These are phyloP conservation scores for Phyllostomus hastatus DNA, from an alignment of 2,113 vertebrate species.

Conservation along the genomic window DNA sequence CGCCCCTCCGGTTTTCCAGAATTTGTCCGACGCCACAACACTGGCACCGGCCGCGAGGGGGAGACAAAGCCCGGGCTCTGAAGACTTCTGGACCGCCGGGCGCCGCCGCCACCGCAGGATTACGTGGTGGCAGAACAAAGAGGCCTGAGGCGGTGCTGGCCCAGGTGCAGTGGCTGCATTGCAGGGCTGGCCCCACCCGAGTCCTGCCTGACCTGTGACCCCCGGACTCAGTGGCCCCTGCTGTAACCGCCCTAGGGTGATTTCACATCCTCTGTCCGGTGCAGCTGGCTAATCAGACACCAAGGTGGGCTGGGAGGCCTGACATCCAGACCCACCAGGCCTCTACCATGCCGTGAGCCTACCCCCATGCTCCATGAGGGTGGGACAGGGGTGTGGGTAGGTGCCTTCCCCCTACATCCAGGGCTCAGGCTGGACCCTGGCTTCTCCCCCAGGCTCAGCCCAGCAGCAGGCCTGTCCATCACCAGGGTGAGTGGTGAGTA, in stretches of 20 bases:
- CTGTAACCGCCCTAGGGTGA: neutral
- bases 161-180: too few species aligned
- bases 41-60: neutral
- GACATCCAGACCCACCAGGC: neutral
- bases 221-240: neutral
- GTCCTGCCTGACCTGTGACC: neutral
- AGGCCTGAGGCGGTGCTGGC: rapidly evolving
- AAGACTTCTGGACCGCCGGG: rapidly evolving
- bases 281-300: neutral
- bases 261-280: neutral
- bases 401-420: neutral
- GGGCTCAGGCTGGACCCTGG: neutral
- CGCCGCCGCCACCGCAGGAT: rapidly evolving
- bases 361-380: neutral
- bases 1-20: rapidly evolving
- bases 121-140: neutral
- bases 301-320: neutral
- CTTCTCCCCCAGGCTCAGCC: neutral
- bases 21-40: neutral
- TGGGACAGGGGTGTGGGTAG: neutral
- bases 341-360: neutral
- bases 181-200: rapidly evolving
- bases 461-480: neutral
- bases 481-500: neutral
- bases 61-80: neutral